phyloP scores from a whole-genome alignment of 2,888 invertebrate species.

The Scaptomyza polygonia region DNA sequence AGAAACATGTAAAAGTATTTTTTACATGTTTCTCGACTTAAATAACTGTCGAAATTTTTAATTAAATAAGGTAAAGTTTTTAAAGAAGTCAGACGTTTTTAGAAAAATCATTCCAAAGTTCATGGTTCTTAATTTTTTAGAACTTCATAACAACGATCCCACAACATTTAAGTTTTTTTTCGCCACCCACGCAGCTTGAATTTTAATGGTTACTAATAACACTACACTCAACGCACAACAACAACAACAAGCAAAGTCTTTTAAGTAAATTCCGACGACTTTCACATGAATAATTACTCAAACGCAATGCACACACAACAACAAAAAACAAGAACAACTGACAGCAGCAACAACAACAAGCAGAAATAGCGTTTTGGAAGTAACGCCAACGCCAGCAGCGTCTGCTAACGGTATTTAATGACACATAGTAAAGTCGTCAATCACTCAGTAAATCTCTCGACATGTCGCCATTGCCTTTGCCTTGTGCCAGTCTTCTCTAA shows the following conservation, averaged over 20 bases:
- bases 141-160: too few relatives aligned
- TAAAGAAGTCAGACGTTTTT: too few relatives aligned
- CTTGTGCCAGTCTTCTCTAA: background rate
- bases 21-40: too few relatives aligned
- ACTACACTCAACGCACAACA: constrained; percentile 14
- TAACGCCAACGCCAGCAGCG: constrained; percentile 25
- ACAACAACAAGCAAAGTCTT: constrained; percentile 20
- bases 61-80: too few relatives aligned
- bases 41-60: too few relatives aligned
- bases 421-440: constrained; percentile 80
- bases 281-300: constrained; percentile 72
- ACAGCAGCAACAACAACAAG: constrained; percentile 18
- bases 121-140: too few relatives aligned
- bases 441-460: constrained; percentile 76
- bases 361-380: constrained; percentile 3
- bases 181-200: constrained; percentile 28
- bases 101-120: too few relatives aligned
- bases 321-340: constrained; percentile 14
- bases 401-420: constrained; percentile 80
- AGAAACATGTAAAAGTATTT: too few relatives aligned
- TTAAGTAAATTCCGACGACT: constrained; percentile 44
- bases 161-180: too few relatives aligned
- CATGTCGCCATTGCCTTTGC: constrained; percentile 55
- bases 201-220: constrained; percentile 66
- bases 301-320: constrained; percentile 41